Conservation (phyloP, 2,113 vertebrate genomes). For the Atlantisia rogersi region DNA sequence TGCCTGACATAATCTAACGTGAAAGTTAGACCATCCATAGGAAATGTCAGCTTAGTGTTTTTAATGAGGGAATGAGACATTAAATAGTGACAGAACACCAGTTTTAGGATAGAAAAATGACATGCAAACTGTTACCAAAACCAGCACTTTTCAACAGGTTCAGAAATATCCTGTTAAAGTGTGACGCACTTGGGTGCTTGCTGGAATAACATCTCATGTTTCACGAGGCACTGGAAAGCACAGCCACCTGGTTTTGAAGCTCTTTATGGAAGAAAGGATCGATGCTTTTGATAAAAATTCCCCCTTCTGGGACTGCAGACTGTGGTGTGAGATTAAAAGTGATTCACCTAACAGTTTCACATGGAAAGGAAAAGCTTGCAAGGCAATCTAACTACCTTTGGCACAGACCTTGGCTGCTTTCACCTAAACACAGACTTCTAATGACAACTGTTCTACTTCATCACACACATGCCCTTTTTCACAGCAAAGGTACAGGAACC, state of each 20-base stretch:
- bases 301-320: not conserved
- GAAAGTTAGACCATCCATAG: not conserved
- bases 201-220: conserved; percentile 15
- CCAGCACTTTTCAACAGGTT: conserved; percentile 3
- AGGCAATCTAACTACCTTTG: conserved; percentile 9
- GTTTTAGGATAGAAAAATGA: not conserved
- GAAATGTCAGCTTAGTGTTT: not conserved
- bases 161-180: not conserved
- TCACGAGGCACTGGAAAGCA: not conserved
- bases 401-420: not conserved
- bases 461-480: not conserved
- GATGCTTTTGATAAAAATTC: not conserved
- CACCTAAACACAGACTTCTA: not conserved
- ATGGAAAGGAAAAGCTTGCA: not conserved
- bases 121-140: not conserved
- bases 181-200: not conserved
- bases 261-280: not conserved
- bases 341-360: not conserved
- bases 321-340: conserved; percentile 23
- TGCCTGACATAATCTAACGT: not conserved
- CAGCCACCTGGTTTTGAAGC: not conserved
- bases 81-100: not conserved
- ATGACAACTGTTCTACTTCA: not conserved
- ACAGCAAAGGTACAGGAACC: not conserved
- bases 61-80: not conserved